These are phyloP conservation scores for Papilio gigon DNA, from an alignment of 2,888 invertebrate species.

Conservation along the genomic window DNA sequence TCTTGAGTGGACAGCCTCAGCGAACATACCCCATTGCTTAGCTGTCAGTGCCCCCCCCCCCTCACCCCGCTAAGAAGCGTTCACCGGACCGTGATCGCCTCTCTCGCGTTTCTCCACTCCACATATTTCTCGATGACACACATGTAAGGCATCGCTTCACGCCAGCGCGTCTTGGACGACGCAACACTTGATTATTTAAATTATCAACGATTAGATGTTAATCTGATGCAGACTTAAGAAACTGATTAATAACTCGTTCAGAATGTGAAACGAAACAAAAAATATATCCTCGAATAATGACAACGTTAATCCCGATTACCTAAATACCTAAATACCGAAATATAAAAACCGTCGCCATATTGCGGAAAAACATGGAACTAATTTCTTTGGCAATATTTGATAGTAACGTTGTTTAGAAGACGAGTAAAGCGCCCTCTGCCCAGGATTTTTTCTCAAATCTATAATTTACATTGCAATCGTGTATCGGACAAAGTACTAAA, in stretches of 20 bases:
- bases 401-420: too few relatives aligned
- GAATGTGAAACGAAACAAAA: not conserved
- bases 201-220: slow-evolving; percentile 41
- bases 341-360: too few relatives aligned
- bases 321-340: not conserved
- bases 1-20: not conserved
- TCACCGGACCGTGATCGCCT: slow-evolving; percentile 67
- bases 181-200: slow-evolving; percentile 47
- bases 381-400: too few relatives aligned
- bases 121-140: slow-evolving; percentile 77
- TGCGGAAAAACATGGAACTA: too few relatives aligned
- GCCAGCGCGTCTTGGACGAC: slow-evolving; percentile 56
- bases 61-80: slow-evolving; percentile 62
- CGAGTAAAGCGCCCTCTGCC: too few relatives aligned
- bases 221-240: slow-evolving; percentile 38
- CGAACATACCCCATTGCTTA: slow-evolving; percentile 20
- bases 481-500: too few relatives aligned
- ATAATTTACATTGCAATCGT: too few relatives aligned
- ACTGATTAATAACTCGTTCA: slow-evolving; percentile 19
- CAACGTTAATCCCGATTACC: not conserved
- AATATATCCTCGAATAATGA: not conserved
- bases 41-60: slow-evolving; percentile 44
- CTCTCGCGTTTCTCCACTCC: slow-evolving; percentile 77
- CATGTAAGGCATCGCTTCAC: slow-evolving; percentile 72
- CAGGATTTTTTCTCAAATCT: too few relatives aligned